Conservation (phyloP, 2,888 invertebrate genomes). For the Microctonus hyperodae region DNA sequence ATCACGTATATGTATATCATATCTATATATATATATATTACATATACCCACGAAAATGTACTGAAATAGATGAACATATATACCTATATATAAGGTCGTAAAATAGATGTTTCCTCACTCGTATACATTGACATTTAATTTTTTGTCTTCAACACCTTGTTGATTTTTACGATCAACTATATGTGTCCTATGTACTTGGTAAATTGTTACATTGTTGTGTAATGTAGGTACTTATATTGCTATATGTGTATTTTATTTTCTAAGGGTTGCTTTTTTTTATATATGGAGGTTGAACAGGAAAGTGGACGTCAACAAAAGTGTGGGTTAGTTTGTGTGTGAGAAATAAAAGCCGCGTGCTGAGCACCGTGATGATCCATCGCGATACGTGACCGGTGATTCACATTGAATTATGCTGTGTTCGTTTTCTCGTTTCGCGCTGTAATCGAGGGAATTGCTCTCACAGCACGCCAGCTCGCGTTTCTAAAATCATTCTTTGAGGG, state of each 20-base stretch:
- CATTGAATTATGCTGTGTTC: slow-evolving; percentile 53
- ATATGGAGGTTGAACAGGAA: background rate
- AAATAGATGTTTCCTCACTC: background rate
- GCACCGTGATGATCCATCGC: slow-evolving; percentile 35
- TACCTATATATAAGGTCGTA: too few relatives aligned
- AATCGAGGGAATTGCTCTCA: slow-evolving; percentile 46
- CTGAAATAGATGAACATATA: too few relatives aligned
- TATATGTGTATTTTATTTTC: background rate
- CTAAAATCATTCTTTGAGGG: slow-evolving; percentile 47
- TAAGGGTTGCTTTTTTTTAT: background rate
- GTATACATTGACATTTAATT: background rate
- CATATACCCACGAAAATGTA: too few relatives aligned
- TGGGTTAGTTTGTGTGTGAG: slow-evolving; percentile 18
- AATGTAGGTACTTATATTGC: too few relatives aligned
- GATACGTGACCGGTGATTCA: slow-evolving; percentile 52
- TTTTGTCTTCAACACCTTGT: background rate
- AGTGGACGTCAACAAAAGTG: background rate
- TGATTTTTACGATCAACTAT: too few relatives aligned
- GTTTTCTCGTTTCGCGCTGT: slow-evolving; percentile 50
- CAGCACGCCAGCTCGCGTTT: slow-evolving; percentile 52
- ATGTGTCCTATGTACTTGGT: too few relatives aligned
- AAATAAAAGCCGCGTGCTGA: background rate
- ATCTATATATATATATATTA: background rate
- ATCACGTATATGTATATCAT: background rate
- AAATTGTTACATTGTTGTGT: too few relatives aligned